These are phyloP conservation scores for Leptinotarsa peninsularis DNA, from an alignment of 2,888 invertebrate species.

Conservation along the genomic window DNA sequence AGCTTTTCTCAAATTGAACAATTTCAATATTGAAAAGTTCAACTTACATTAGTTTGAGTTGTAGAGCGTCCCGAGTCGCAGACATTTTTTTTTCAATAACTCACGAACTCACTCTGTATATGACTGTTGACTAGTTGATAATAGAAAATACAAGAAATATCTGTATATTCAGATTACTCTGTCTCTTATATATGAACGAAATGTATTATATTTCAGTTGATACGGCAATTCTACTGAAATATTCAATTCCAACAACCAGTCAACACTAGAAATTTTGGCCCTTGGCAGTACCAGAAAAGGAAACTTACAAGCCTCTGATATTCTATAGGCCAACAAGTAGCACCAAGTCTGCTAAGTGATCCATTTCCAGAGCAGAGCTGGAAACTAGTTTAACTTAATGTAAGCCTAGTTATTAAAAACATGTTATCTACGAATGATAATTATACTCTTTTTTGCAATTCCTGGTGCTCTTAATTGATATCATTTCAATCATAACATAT, in stretches of 20 bases:
- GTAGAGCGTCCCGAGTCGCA: too few species aligned
- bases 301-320: not conserved
- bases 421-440: conserved; percentile 31
- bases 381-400: conserved; percentile 23
- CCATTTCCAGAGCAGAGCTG: conserved; percentile 3
- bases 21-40: too few species aligned
- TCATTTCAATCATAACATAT: conserved; percentile 34
- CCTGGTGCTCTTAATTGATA: conserved; percentile 27
- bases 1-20: too few species aligned
- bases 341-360: not conserved
- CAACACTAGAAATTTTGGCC: not conserved
- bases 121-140: too few species aligned
- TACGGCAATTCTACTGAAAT: not conserved
- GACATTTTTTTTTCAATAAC: too few species aligned
- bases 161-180: too few species aligned
- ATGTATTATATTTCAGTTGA: too few species aligned
- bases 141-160: too few species aligned
- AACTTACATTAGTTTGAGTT: too few species aligned
- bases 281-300: not conserved
- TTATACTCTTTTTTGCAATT: conserved; percentile 30
- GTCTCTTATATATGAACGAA: too few species aligned
- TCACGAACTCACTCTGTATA: too few species aligned
- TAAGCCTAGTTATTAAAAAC: conserved; percentile 23
- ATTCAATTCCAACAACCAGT: not conserved
- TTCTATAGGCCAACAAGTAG: conserved; percentile 8